Evolutionary conservation across 2,888 invertebrate species (phyloP).

Genomic region (Erebia palarica): DNA sequence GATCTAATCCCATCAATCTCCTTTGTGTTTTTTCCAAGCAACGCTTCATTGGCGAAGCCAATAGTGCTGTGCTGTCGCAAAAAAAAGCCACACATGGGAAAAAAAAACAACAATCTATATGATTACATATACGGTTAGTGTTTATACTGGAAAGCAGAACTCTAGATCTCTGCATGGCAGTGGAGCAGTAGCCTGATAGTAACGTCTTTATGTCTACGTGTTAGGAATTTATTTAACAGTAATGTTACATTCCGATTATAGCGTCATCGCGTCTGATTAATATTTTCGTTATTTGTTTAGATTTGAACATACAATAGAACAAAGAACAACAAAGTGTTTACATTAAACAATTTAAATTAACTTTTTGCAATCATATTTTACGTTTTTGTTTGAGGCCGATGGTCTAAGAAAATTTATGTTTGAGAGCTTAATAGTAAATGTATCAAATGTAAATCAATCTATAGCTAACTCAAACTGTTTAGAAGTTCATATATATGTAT

Average conservation of each 20-base stretch:
- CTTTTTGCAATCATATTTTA: not conserved
- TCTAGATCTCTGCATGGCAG: not conserved
- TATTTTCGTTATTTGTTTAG: slow-evolving; percentile 24
- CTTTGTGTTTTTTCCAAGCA: too few species aligned
- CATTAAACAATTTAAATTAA: not conserved
- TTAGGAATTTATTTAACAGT: slow-evolving; percentile 22
- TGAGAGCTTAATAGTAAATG: too few species aligned
- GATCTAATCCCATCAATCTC: too few species aligned
- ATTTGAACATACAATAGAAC: slow-evolving; percentile 10
- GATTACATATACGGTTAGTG: too few species aligned
- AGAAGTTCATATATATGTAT: too few species aligned
- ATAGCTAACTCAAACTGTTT: too few species aligned
- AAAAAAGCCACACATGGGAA: too few species aligned
- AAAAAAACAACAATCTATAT: too few species aligned
- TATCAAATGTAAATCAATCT: too few species aligned
- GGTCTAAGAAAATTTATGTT: not conserved
- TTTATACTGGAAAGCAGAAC: not conserved
- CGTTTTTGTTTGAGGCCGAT: not conserved
- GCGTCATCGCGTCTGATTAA: slow-evolving; percentile 6
- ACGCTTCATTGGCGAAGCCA: too few species aligned
- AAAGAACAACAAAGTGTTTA: not conserved
- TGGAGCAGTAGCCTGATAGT: not conserved
- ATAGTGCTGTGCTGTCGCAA: too few species aligned
- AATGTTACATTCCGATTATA: slow-evolving; percentile 10
- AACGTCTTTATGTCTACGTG: not conserved